These are phyloP conservation scores for human DNA, from an alignment of 2,113 vertebrate genomes.

Conservation along the genomic window DNA sequence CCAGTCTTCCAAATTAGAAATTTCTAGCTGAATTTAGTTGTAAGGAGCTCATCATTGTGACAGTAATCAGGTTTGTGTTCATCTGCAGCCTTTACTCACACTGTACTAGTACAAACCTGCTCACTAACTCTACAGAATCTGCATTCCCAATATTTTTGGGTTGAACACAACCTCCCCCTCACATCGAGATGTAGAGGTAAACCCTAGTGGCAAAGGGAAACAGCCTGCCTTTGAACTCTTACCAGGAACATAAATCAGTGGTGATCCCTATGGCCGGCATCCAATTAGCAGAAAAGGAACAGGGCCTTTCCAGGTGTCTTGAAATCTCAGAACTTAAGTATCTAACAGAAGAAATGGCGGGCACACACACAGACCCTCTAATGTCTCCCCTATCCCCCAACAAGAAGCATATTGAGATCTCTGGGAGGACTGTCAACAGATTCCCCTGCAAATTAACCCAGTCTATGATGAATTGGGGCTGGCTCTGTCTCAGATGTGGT, in stretches of 20 bases:
- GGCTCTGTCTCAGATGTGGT: neutral
- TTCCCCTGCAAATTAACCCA: neutral
- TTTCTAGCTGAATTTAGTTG: neutral
- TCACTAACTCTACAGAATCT: neutral
- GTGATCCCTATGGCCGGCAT: neutral
- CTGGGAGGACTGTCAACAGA: neutral
- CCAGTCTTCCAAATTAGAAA: neutral
- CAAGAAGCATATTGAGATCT: neutral
- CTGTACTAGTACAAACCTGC: fast-evolving
- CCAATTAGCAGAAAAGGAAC: conserved; percentile 18
- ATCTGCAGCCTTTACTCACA: neutral
- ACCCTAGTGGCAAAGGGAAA: neutral
- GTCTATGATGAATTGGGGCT: neutral
- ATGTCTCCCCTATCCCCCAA: neutral
- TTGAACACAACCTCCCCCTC: neutral
- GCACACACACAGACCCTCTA: neutral
- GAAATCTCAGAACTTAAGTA: conserved; percentile 20
- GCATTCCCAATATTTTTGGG: neutral
- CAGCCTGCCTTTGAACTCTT: neutral
- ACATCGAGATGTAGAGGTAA: neutral
- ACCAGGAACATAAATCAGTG: neutral
- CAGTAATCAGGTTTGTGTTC: neutral
- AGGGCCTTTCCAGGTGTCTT: neutral
- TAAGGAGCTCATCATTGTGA: neutral
- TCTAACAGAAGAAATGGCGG: neutral